Base-by-base conservation (phyloP, 2,888 invertebrate species). In the Synergus itoensis region DNA sequence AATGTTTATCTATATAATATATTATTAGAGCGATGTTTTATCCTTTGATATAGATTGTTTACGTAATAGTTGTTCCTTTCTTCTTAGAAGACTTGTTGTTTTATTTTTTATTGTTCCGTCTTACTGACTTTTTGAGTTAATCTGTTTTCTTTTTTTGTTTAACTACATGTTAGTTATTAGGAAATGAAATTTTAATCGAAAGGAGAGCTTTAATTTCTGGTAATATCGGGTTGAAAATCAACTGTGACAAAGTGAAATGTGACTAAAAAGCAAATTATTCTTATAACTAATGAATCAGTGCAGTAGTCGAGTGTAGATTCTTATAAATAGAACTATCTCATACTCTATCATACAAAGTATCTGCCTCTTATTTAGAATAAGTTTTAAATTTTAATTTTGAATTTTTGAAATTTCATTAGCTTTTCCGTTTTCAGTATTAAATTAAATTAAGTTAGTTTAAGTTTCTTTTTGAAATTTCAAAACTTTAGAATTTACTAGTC, bases 1-100 rank as follows among this genome's bases (percentile, higher is more conserved):
- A 81, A 89, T 90, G 89, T 89, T 89, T 89, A 88, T 88, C 88
- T 89, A 89, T 87, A 85, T 69, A 48, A 48, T 69, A 69, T 86
- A 87, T 87, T 86, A 86, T 81, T 86, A 86, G 77, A 87, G 82
- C 79, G 81, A 84, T 79, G 83, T 86, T 88, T 87, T 87, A 88
- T 86, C 85, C 86, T 87, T 87, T 87, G 85, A 88, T 89, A 87
- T 81, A 83, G 80, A 77, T 73, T 78, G 78, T 78, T 82, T 43
- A 43, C n/a, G 16, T 41, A 78, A 4, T 40, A 65, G 9, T 43
- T 67, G 36, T 62, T 77, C 60, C 65, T 64, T 48, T 78, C 18
- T 77, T 77, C 16, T 67, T 45, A 11, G 41, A 63, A 75, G 82
- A 64, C 45, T 64, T 77, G 43, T 40, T 45, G n/a, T 69, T 48